phyloP scores from a whole-genome alignment of 2,113 vertebrate species.

The Paralichthys olivaceus region DNA sequence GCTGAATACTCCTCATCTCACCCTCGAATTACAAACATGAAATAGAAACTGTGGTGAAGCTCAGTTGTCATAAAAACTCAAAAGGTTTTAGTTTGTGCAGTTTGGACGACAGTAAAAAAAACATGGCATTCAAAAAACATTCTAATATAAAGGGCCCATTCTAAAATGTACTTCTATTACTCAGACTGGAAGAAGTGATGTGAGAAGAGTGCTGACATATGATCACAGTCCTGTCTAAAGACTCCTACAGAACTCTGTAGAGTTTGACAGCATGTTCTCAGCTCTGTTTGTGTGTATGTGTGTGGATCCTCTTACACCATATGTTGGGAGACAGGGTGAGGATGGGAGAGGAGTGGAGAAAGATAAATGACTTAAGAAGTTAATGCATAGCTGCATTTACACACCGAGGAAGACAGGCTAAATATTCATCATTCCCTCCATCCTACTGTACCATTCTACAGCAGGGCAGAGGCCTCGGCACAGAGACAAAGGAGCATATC shows the following conservation, averaged over 20 bases:
- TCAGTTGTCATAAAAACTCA: too few relatives aligned
- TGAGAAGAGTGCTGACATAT: constrained; percentile 9
- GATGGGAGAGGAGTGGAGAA: constrained; percentile 64
- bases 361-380: constrained; percentile 81
- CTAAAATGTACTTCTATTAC: too few relatives aligned
- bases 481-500: constrained; percentile 18
- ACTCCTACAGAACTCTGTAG: constrained; percentile 16
- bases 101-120: too few relatives aligned
- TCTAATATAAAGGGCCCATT: too few relatives aligned
- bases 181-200: not conserved
- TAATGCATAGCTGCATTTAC: constrained; percentile 77
- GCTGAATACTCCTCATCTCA: too few relatives aligned
- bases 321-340: constrained; percentile 77
- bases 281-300: constrained; percentile 47
- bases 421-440: constrained; percentile 72
- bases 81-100: too few relatives aligned
- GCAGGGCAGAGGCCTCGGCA: constrained; percentile 58
- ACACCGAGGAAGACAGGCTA: constrained; percentile 67
- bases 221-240: constrained; percentile 12
- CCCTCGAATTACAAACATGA: too few relatives aligned
- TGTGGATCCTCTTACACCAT: constrained; percentile 72
- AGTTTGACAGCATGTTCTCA: constrained; percentile 15
- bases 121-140: too few relatives aligned
- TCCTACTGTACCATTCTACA: constrained; percentile 49
- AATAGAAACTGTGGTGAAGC: too few relatives aligned